phyloP scores from a whole-genome alignment of 2,888 invertebrate species.

The Palloptera scutellata region DNA sequence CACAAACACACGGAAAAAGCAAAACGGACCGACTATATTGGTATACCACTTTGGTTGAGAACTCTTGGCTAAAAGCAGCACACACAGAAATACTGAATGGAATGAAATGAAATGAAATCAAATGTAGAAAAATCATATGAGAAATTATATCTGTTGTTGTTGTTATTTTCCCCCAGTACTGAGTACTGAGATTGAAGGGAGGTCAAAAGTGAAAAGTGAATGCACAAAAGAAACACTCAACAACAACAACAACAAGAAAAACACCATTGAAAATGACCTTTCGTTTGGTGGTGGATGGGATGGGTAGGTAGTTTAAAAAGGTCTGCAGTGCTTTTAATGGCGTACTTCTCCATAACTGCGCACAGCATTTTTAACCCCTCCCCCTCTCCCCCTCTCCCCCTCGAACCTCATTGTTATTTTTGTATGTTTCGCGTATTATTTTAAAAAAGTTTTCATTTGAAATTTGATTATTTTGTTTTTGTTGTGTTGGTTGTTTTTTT shows the following conservation, averaged over 20 bases:
- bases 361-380: neutral
- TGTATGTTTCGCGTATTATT: neutral
- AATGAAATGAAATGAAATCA: too few species aligned
- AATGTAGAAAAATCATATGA: too few species aligned
- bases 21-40: neutral
- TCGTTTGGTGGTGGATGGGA: conserved; percentile 44
- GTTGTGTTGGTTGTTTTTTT: conserved; percentile 23
- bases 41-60: too few species aligned
- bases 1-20: neutral
- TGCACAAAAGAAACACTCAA: too few species aligned
- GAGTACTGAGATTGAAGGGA: too few species aligned
- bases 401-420: neutral
- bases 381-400: neutral
- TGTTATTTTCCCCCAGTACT: neutral
- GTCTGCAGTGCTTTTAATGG: conserved; percentile 43
- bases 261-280: conserved; percentile 49
- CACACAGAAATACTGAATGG: neutral
- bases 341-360: neutral
- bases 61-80: neutral
- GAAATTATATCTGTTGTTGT: neutral
- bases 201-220: too few species aligned
- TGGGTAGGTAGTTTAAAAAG: too few species aligned
- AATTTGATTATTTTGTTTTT: conserved; percentile 11
- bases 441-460: conserved; percentile 5
- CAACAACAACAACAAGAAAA: too few species aligned